Conservation (phyloP, 1,140 invertebrate species). For the Ylistrum balloti region DNA sequence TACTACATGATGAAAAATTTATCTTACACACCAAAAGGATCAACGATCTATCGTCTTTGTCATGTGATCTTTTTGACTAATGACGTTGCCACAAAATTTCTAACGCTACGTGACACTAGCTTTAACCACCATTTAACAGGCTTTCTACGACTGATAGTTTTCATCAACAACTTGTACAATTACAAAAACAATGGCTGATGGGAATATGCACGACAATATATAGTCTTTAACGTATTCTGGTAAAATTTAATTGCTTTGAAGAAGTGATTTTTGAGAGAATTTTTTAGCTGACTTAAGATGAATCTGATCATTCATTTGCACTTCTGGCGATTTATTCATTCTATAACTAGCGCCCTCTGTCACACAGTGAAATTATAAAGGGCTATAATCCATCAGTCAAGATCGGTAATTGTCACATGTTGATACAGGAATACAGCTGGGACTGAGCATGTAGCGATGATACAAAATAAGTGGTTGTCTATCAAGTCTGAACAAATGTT, state of each 20-base stretch:
- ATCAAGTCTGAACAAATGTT: neutral
- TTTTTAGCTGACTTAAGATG: too few relatives aligned
- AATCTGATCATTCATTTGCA: neutral
- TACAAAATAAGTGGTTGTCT: neutral
- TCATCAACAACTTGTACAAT: neutral
- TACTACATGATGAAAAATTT: neutral
- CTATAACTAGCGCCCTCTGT: neutral
- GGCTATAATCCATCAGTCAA: neutral
- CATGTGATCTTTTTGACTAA: neutral
- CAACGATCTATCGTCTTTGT: neutral
- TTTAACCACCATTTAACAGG: neutral
- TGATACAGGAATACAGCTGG: neutral
- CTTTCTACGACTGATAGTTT: neutral
- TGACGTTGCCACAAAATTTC: neutral
- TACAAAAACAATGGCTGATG: neutral
- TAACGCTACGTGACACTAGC: neutral
- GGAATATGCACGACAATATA: too few relatives aligned
- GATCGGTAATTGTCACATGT: neutral
- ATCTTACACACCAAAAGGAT: neutral
- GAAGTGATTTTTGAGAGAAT: too few relatives aligned
- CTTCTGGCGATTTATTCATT: neutral
- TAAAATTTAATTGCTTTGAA: too few relatives aligned
- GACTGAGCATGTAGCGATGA: neutral
- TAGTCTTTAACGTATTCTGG: too few relatives aligned
- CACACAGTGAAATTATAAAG: neutral